phyloP scores from a whole-genome alignment of 2,113 vertebrate species.

The Corythoichthys haematopterus region DNA sequence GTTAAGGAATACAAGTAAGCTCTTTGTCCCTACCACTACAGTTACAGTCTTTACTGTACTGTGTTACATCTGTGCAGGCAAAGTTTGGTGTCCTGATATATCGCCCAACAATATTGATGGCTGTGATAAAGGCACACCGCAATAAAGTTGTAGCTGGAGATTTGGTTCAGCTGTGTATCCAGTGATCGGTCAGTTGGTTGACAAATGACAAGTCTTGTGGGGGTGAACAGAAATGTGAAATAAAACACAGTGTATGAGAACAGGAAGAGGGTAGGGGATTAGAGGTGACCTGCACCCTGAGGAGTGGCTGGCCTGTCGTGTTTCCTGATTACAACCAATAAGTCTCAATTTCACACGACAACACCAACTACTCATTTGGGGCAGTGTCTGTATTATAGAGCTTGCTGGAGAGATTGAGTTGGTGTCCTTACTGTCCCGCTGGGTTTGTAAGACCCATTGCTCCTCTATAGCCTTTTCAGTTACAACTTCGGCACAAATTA shows the following conservation, averaged over 20 bases:
- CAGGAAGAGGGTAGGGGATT: constrained; percentile 28
- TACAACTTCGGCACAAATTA: neutral
- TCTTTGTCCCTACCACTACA: neutral
- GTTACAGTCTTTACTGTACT: constrained; percentile 1
- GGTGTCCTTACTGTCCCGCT: constrained; percentile 41
- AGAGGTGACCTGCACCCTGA: constrained; percentile 51
- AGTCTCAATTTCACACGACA: constrained; percentile 67
- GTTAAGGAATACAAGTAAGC: constrained; percentile 45
- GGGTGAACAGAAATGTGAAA: constrained; percentile 54
- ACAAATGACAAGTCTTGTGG: constrained; percentile 56
- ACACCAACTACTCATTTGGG: constrained; percentile 54
- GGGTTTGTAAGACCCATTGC: constrained; percentile 28
- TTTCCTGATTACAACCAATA: constrained; percentile 64
- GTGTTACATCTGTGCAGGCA: constrained; percentile 29
- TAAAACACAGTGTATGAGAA: constrained; percentile 50
- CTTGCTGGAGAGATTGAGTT: constrained; percentile 20
- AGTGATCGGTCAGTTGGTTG: constrained; percentile 55
- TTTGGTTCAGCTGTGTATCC: constrained; percentile 50
- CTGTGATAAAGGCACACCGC: constrained; percentile 57
- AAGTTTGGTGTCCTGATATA: constrained; percentile 32
- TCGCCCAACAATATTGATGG: constrained; percentile 55
- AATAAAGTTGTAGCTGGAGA: constrained; percentile 62
- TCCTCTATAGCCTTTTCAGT: neutral
- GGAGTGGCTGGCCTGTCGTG: constrained; percentile 41
- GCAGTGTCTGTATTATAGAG: constrained; percentile 43